Evolutionary conservation across 2,113 vertebrate species (phyloP), one percentile per base, ranked within the genome.

Genomic region (Hemiprocne comata): DNA sequence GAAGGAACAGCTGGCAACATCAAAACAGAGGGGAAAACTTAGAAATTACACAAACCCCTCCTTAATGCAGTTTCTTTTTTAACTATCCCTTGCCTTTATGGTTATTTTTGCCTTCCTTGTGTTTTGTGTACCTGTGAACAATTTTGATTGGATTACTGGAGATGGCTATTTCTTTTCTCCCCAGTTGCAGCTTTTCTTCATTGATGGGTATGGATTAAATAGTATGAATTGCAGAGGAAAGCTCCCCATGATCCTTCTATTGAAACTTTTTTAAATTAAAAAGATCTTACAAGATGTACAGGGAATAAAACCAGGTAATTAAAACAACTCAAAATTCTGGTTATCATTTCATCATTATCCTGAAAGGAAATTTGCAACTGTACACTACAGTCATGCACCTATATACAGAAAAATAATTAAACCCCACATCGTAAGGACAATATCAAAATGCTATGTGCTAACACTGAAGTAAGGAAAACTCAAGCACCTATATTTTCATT

Each of bases 301-400:
- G 25, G 21, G 34, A 21, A 94, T 94, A 82, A 96, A 93, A 85
- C 10, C 44, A 53, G 44, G 42, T 71, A 86, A 90, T 94, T 67
- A 92, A 92, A 65, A 0, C 42, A 60, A 36, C 34, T 77, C 38
- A 60, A 21, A 60, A 75, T 79, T 81, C 48, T 0, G 0, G 3
- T 74, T 91, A 55, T 72, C 51, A 81, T 93, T 87, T 85, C 26
- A 38, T 69, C 48, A n/a, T 89, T 85, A 61, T 71, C 33, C 31
- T 66, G 31, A 79, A n/a, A 12, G 69, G 67, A 65, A 65, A 53
- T 55, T 34, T 92, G 54, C 26, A 72, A 58, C 54, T 57, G 15
- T 76, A 33, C 75, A 57, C 54, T 89, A 29, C 40, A 67, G 7
- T 86, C 25, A 18, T 81, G 26, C 13, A 70, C 51, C 26, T 78